Base-by-base conservation (phyloP, 2,888 invertebrate species). In the Cerceris ruficornis region DNA sequence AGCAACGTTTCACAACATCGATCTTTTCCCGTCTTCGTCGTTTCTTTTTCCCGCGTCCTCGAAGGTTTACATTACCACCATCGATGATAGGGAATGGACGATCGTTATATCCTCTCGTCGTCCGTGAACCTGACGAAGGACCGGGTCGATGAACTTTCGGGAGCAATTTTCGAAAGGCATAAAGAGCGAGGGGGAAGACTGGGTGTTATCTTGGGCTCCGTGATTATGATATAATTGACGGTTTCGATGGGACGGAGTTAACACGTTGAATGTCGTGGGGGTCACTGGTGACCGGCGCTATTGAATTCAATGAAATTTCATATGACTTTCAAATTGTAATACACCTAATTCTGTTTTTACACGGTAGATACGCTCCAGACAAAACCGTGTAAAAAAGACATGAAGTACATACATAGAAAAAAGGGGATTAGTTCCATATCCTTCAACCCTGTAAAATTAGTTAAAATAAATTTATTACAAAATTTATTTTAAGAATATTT, bases 221-320 rank as follows among this genome's bases (percentile, higher is more conserved):
- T 78, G 69, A 83, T 83, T 81, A 83, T 68, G 69, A 83, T 11
- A 81, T 76, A 83, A 83, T 83, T 78, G 76, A 75, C 72, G 75
- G 75, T 76, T 78, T 65, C 74, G 55, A 68, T 17, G 49, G 55
- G 67, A 46, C n/a, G 65, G 46, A 76, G 69, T 76, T 79, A 74
- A 79, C n/a, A n/a, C n/a, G n/a, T n/a, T n/a, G n/a, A n/a, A n/a
- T n/a, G n/a, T n/a, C n/a, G n/a, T n/a, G n/a, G n/a, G n/a, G n/a
- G n/a, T n/a, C n/a, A n/a, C n/a, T n/a, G n/a, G n/a, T n/a, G n/a
- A n/a, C n/a, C n/a, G n/a, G n/a, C n/a, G n/a, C n/a, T n/a, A n/a
- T n/a, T n/a, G n/a, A n/a, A n/a, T n/a, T n/a, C n/a, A n/a, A n/a
- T n/a, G n/a, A n/a, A n/a, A n/a, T n/a, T n/a, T n/a, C n/a, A n/a